Evolutionary conservation across 2,888 invertebrate genomes (phyloP).

Genomic region (Sicus ferrugineus): DNA sequence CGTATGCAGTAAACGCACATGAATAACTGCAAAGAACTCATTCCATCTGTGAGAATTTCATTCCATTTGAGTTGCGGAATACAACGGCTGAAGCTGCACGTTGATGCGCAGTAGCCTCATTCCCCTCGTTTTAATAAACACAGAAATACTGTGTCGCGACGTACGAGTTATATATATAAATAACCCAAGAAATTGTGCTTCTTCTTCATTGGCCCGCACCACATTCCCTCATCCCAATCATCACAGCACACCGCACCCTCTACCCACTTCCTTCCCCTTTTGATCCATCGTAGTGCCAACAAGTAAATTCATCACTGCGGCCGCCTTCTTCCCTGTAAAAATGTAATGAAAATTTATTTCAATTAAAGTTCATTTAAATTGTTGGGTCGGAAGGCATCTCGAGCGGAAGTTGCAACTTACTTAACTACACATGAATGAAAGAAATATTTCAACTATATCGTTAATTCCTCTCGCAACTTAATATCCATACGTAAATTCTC

Average conservation of each 20-base stretch:
- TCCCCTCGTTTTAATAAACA: neutral
- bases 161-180: too few relatives aligned
- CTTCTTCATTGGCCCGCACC: neutral
- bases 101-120: neutral
- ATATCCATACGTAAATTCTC: too few relatives aligned
- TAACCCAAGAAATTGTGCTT: neutral
- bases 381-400: neutral
- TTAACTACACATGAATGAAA: neutral
- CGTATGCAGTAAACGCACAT: too few relatives aligned
- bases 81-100: too few relatives aligned
- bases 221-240: neutral
- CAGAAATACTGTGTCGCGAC: neutral
- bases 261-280: neutral
- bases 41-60: neutral
- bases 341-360: constrained; percentile 33
- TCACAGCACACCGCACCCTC: neutral
- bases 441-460: neutral
- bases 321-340: neutral
- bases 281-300: neutral
- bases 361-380: constrained; percentile 34
- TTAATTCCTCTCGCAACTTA: neutral
- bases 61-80: neutral
- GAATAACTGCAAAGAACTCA: too few relatives aligned
- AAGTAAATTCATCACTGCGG: neutral
- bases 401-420: neutral